phyloP scores from a whole-genome alignment of 1,140 invertebrate species.

The Musca domestica region DNA sequence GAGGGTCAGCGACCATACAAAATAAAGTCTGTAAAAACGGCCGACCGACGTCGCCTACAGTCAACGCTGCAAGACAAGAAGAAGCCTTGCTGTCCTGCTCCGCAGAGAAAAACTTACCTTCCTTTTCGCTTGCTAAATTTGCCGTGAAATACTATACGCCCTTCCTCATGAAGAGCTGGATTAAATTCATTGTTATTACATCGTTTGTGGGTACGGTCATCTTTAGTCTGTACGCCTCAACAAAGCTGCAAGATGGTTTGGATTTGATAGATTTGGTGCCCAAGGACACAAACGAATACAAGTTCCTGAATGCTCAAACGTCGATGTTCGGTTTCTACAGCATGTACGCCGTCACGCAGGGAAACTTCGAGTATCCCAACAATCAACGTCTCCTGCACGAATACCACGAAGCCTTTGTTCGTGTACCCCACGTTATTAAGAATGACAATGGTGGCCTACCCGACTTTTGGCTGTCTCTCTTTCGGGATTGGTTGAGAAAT shows the following conservation, averaged over 20 bases:
- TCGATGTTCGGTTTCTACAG: conserved; percentile 97
- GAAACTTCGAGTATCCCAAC: conserved; percentile 95
- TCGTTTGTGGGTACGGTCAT: conserved; percentile 65
- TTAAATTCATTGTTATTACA: conserved; percentile 66
- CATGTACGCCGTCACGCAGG: conserved; percentile 93
- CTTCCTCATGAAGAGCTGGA: conserved; percentile 67
- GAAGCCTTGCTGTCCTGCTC: conserved; percentile 52
- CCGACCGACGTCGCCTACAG: not conserved
- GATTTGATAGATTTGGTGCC: conserved; percentile 93
- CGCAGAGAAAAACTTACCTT: conserved; percentile 31
- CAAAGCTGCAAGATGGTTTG: conserved; percentile 67
- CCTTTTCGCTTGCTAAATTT: conserved; percentile 55
- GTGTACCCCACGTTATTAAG: conserved; percentile 88
- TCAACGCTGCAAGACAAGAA: conserved; percentile 41
- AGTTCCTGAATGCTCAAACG: conserved; percentile 87
- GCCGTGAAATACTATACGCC: conserved; percentile 65
- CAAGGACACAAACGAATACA: conserved; percentile 85
- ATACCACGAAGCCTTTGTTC: conserved; percentile 89
- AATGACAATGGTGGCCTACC: conserved; percentile 90
- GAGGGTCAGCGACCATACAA: not conserved
- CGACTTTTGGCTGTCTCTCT: conserved; percentile 90
- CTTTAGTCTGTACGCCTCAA: conserved; percentile 67
- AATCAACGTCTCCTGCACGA: conserved; percentile 91
- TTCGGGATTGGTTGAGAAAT: conserved; percentile 85
- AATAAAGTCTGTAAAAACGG: not conserved